Evolutionary conservation across 30 jellyfish, hydroid and myxozoan genomes (phyloP), one percentile per base, ranked within the genome.

Genomic region (Nemopilema nomurai): DNA sequence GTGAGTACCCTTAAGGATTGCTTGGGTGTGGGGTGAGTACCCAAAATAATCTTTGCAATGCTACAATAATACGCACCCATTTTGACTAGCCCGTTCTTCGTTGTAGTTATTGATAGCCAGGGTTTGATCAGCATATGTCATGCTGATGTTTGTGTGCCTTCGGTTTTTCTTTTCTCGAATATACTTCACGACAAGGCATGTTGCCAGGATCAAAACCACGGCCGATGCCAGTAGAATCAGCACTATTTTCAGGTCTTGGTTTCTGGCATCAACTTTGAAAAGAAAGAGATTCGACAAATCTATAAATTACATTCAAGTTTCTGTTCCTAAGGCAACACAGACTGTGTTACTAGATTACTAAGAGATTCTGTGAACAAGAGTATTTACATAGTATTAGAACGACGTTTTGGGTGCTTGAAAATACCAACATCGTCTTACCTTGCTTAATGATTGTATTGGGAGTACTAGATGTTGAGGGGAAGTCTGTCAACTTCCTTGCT

Each of bases 81-180:
- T 53, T 33, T 84, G 92, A 51, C 87, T 84, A 25, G 52, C 77
- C 22, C 92, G 67, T 3, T 84, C 92, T 4, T 72, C 92, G 65
- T 84, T 84, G 51, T 84, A 84, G 1, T 72, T 82, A 28, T 84
- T 84, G 0, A 51, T 72, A 1, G 87, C 23, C 51, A 73, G 66
- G 71, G 50, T 72, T 76, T 84, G 87, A 22, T 82, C 70, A 1
- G 81, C 82, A 67, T 74, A 73, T 7, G 67, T 84, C 76, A 84
- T 49, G 52, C 87, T 84, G 41, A 84, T 62, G 41, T 84, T 74
- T 49, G 70, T 64, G 28, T 73, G 81, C 31, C 92, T 72, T 74
- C 82, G 77, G 24, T 80, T 76, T 25, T 73, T 77, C 78, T 84
- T 84, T 49, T 84, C 92, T 41, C 92, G 76, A 20, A 84, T 19